A percentile compares a stretch with the other conserved stretches of the same genome.
These are phyloP conservation scores for cat (Felis catus) DNA, from an alignment of 2,113 vertebrate species.

Conservation along the genomic window DNA sequence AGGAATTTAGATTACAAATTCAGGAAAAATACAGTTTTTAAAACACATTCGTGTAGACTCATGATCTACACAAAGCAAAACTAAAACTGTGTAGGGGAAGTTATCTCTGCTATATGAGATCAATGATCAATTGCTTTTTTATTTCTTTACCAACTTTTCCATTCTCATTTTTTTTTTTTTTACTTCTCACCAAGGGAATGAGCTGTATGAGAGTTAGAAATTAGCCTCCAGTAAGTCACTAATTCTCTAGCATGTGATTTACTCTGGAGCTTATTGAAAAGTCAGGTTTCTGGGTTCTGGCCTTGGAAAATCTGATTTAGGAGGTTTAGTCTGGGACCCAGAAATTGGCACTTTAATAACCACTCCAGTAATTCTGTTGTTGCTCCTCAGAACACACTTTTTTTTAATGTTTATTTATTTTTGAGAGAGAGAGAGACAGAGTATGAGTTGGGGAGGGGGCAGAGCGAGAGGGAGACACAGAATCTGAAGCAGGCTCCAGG, in stretches of 20 bases:
- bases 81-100: not conserved
- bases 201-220: not conserved
- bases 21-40: not conserved
- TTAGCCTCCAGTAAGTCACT: not conserved
- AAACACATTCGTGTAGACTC: not conserved
- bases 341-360: not conserved
- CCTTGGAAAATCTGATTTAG: not conserved
- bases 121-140: not conserved
- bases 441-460: no score
- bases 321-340: not conserved
- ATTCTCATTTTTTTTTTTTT: not conserved
- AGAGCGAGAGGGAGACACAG: no score
- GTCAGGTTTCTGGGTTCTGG: not conserved
- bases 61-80: not conserved
- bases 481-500: no score
- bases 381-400: not conserved
- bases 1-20: constrained; percentile 28
- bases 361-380: not conserved
- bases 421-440: no score
- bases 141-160: not conserved
- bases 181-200: not conserved
- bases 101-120: not conserved
- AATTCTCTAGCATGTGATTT: not conserved
- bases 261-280: not conserved
- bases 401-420: no score